Evolutionary conservation across 2,888 invertebrate genomes (phyloP).

Genomic region (Lasioglossum figueresi): DNA sequence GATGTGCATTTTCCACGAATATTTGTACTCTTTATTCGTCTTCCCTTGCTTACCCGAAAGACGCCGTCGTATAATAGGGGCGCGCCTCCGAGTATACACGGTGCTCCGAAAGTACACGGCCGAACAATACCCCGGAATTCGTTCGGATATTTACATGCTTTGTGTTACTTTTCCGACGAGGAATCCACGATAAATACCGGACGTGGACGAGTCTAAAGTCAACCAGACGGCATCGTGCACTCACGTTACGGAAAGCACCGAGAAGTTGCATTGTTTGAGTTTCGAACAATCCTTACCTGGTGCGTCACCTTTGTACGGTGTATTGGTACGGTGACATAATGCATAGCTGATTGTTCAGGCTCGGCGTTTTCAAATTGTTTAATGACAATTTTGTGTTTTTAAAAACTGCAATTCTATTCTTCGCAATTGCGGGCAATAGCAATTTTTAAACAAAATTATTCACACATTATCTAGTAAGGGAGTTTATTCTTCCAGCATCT

Average conservation of each 20-base stretch:
- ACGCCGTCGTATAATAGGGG: constrained; percentile 71
- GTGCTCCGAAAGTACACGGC: constrained; percentile 63
- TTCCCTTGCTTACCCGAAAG: constrained; percentile 66
- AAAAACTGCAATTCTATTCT: too few species aligned
- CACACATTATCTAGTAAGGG: too few species aligned
- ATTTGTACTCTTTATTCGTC: constrained; percentile 76
- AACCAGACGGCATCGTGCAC: not conserved
- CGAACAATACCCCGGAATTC: constrained; percentile 52
- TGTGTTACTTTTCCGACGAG: constrained; percentile 57
- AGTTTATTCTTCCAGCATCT: too few species aligned
- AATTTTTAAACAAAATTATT: too few species aligned
- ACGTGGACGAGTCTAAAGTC: constrained; percentile 20
- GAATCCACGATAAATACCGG: constrained; percentile 57
- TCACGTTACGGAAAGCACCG: constrained; percentile 25
- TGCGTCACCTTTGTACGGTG: not conserved
- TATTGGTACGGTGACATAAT: not conserved
- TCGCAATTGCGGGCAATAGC: too few species aligned
- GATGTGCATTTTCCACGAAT: constrained; percentile 74
- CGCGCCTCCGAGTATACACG: constrained; percentile 60
- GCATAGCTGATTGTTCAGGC: not conserved
- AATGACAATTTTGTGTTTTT: not conserved
- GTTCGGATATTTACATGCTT: constrained; percentile 61
- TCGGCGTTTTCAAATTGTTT: not conserved
- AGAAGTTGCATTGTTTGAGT: constrained; percentile 32
- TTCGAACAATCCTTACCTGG: constrained; percentile 19